Base-by-base conservation (phyloP, 1,140 invertebrate species). In the Oedothorax gibbosus region DNA sequence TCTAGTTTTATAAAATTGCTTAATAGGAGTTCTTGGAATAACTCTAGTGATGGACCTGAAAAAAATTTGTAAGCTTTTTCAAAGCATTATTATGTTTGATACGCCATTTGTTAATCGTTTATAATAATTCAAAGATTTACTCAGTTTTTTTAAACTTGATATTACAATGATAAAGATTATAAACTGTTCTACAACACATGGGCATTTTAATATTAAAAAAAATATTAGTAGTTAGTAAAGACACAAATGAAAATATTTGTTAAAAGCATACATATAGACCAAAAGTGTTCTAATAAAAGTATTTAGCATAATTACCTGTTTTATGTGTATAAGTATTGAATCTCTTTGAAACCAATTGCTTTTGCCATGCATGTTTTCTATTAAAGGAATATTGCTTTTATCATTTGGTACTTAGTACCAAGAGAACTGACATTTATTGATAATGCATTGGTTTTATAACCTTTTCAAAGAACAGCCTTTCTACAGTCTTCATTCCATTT, bases 311-410 rank as follows among this genome's bases (percentile, higher is more conserved):
- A 73, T 57, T 57, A 60, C 72, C 56, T 75, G 56, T 35, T 14
- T 14, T 11, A 35, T 5, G 60, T 60, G 14, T 51, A 14, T 15
- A 4, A 12, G 9, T 49, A 15, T 54, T 54, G 56, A 57, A 9
- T 54, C 54, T 68, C 12, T 54, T 77, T 0, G 49, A 21, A 15
- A 11, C 21, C 14, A 9, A 35, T 62, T 79, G 64, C 20, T 56
- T 79, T 49, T 35, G 64, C 62, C 64, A 57, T 14, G 21, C 49
- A 79, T 62, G 35, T 49, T 54, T 65, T 35, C 54, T 79, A 18
- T 79, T 62, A 56, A 56, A 15, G 9, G 20, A 66, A 68, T 79
- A 79, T 54, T 66, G 77, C 35, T 68, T 79, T 79, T 79, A 79
- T 79, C 77, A 79, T 79, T 79, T 79, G 51, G 4, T 53, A 65